Evolutionary conservation across 2,113 vertebrate species (phyloP).

Genomic region (Passer montanus): DNA sequence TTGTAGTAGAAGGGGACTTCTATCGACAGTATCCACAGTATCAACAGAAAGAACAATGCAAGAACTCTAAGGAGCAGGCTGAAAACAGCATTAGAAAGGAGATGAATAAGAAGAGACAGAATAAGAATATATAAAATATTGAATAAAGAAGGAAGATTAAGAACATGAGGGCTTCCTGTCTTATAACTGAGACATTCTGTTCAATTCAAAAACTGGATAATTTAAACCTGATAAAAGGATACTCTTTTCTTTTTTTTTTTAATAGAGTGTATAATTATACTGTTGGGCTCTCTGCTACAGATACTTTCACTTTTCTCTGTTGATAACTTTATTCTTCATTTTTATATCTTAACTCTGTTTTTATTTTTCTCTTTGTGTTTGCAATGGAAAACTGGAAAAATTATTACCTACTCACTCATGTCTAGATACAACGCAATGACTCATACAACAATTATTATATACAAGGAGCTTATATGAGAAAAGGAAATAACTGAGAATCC

Average conservation of each 20-base stretch:
- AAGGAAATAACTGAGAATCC: background rate
- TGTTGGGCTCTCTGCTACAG: background rate
- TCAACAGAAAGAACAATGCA: background rate
- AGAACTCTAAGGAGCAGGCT: background rate
- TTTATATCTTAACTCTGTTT: background rate
- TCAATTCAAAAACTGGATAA: conserved; percentile 28
- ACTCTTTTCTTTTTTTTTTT: background rate
- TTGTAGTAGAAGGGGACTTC: background rate
- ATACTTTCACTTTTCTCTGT: background rate
- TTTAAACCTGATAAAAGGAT: conserved; percentile 23
- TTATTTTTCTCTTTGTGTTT: background rate
- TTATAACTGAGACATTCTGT: background rate
- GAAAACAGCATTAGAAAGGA: conserved; percentile 26
- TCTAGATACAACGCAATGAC: background rate
- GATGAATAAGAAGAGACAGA: background rate
- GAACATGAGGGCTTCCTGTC: background rate
- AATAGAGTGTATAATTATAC: background rate
- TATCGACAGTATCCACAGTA: background rate
- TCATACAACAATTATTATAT: background rate
- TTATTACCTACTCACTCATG: background rate
- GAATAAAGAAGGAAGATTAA: conserved; percentile 20
- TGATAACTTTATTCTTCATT: background rate
- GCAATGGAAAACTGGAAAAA: background rate
- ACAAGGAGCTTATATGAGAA: background rate
- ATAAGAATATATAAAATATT: conserved; percentile 41